Conservation (phyloP, 2,888 invertebrate genomes). For the Agrilus biguttatus region DNA sequence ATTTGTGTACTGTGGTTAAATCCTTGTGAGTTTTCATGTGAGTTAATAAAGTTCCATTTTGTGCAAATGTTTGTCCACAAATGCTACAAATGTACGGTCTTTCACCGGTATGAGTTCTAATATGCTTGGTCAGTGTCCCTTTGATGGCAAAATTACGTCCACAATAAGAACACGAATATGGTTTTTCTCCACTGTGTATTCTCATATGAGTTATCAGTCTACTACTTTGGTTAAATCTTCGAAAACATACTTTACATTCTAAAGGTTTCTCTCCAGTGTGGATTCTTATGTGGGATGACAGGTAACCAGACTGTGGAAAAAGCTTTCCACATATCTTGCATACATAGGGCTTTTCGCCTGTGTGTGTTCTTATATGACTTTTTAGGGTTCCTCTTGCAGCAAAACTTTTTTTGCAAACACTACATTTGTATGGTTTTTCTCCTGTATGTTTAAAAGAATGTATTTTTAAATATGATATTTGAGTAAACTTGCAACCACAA, state of each 20-base stretch:
- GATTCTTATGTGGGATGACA: slow-evolving; percentile 21
- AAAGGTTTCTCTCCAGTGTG: slow-evolving; percentile 23
- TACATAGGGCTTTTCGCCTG: slow-evolving; percentile 17
- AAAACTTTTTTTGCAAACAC: slow-evolving; percentile 19
- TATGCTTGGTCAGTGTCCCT: slow-evolving; percentile 22
- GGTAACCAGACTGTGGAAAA: slow-evolving; percentile 20
- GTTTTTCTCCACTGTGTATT: slow-evolving; percentile 21
- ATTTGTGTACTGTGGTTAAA: no score
- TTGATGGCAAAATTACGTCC: slow-evolving; percentile 20
- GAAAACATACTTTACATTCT: slow-evolving; percentile 18
- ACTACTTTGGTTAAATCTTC: slow-evolving; percentile 20
- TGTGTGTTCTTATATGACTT: slow-evolving; percentile 19
- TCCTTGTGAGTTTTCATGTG: slow-evolving; percentile 22
- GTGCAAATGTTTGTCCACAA: slow-evolving; percentile 22
- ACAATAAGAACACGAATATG: slow-evolving; percentile 20
- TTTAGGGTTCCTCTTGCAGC: slow-evolving; percentile 21
- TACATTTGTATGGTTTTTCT: slow-evolving; percentile 22
- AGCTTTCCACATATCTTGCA: slow-evolving; percentile 20
- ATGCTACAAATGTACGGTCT: slow-evolving; percentile 20
- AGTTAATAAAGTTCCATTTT: slow-evolving; percentile 19
- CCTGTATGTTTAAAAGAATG: slow-evolving; percentile 22
- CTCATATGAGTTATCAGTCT: slow-evolving; percentile 20
- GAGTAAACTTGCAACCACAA: slow-evolving; percentile 18
- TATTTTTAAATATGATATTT: slow-evolving; percentile 17
- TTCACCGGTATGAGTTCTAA: slow-evolving; percentile 23